Base-by-base conservation (phyloP, 2,113 vertebrate species). In the Dissostichus mawsoni region DNA sequence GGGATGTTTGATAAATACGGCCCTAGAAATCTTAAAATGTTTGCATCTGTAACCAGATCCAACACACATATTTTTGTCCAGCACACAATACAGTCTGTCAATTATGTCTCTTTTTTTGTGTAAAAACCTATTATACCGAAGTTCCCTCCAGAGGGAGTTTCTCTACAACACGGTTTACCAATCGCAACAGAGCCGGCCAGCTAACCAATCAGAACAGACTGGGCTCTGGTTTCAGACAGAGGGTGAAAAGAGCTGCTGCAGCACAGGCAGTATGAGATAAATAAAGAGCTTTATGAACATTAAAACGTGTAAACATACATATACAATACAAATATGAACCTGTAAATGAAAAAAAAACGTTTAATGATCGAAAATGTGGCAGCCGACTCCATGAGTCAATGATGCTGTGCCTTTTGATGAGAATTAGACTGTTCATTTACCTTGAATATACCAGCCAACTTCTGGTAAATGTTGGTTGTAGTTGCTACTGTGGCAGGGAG, bases 371-470 rank as follows among this genome's bases (percentile, higher is more conserved):
- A 44, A 10, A 13, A 20, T 47, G 33, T 82, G 69, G 64, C 48
- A 51, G 70, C 11, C 4, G 47, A 8, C 17, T 8, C 20, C 5
- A 13, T 45, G 12, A 36, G 1, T 1, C 64, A 66, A 56, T 33
- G 50, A 25, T 17, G 58, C 50, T 11, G 17, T 50, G 57, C 8
- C 44, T 72, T 81, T 76, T 79, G 61, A 69, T n/a, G 59, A 47
- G 58, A 62, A 52, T 50, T 44, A 48, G 59, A 55, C 23, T 81
- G 62, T 78, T 66, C 76, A 84, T 76, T 74, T n/a, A 56, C 48
- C 29, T 33, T 1, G 17, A 78, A n/a, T 78, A 8, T 50, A 25
- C 0, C 50, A 20, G 74, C 50, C 74, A 79, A 74, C 61, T 44
- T 41, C 18, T 62, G 71, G 45, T 13, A 62, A 68, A 68, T 20